A percentile compares a stretch with the other conserved stretches of the same genome.
Conservation (phyloP, 1,140 invertebrate genomes). For the Adelges cooleyi region DNA sequence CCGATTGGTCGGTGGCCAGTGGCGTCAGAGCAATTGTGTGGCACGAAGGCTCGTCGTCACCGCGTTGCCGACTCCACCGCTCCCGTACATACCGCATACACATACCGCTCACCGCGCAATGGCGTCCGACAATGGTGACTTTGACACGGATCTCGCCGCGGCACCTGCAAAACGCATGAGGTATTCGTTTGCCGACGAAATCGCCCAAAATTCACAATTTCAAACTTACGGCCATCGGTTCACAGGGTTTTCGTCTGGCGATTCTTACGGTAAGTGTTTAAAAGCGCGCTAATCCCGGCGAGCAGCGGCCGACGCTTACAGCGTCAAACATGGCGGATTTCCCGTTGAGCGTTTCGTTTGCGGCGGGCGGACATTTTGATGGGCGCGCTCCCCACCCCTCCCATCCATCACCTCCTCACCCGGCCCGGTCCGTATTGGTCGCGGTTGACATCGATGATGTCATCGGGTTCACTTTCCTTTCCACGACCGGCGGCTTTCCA, state of each 20-base stretch:
- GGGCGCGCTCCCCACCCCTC: neutral
- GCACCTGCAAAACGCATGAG: slow-evolving; percentile 26
- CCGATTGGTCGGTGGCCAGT: neutral
- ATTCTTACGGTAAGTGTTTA: slow-evolving; percentile 7
- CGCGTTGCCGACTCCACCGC: neutral
- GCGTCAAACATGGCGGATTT: neutral
- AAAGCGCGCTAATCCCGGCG: neutral
- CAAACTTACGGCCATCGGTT: slow-evolving; percentile 8
- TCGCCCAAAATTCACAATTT: slow-evolving; percentile 7
- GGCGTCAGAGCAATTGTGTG: neutral
- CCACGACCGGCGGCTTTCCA: neutral
- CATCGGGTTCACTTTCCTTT: neutral
- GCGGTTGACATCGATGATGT: neutral
- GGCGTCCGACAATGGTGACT: neutral
- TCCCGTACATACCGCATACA: neutral
- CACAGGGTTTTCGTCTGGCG: slow-evolving; percentile 13
- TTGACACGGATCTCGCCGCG: slow-evolving; percentile 6
- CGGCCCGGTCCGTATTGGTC: too few species aligned
- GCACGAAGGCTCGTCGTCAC: neutral
- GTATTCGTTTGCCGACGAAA: slow-evolving; percentile 19
- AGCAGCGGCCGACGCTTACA: neutral
- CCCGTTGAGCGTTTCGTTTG: neutral
- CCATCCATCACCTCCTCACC: neutral
- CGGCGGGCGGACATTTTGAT: neutral
- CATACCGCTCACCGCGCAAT: neutral